Evolutionary conservation across 1,140 invertebrate genomes (phyloP).

Genomic region (Cydia fagiglandana): DNA sequence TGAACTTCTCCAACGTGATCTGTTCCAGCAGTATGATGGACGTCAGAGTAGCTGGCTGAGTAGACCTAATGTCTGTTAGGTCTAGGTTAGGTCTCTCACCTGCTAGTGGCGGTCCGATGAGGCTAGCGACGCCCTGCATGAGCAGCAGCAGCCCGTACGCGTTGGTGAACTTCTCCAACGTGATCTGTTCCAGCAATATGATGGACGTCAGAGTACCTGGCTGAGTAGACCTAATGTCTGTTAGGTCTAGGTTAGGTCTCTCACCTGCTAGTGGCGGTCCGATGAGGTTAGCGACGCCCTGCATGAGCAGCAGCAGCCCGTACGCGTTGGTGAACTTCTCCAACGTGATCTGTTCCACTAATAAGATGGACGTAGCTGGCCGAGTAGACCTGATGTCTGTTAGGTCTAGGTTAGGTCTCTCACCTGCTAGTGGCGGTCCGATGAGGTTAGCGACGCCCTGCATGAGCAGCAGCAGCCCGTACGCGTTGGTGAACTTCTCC

Average conservation of each 20-base stretch:
- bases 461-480: conserved; percentile 91
- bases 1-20: conserved; percentile 91
- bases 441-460: conserved; percentile 77
- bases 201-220: conserved; percentile 91
- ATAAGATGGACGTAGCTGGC: too few relatives aligned
- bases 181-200: conserved; percentile 91
- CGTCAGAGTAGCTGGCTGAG: conserved; percentile 87
- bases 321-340: too few relatives aligned
- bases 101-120: conserved; percentile 92
- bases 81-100: conserved; percentile 75
- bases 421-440: too few relatives aligned
- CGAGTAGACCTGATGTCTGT: too few relatives aligned
- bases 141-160: conserved; percentile 93
- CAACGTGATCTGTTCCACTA: too few relatives aligned
- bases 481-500: conserved; percentile 94
- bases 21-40: conserved; percentile 92
- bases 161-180: too few relatives aligned
- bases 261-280: too few relatives aligned
- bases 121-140: conserved; percentile 93
- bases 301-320: too few relatives aligned
- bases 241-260: too few relatives aligned
- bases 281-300: too few relatives aligned
- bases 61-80: conserved; percentile 20
- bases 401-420: too few relatives aligned
- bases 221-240: too few relatives aligned